A percentile compares a stretch with the other conserved stretches of the same genome.
These are phyloP conservation scores for Coryphaenoides rupestris DNA, from an alignment of 2,113 vertebrate genomes.

Conservation along the genomic window DNA sequence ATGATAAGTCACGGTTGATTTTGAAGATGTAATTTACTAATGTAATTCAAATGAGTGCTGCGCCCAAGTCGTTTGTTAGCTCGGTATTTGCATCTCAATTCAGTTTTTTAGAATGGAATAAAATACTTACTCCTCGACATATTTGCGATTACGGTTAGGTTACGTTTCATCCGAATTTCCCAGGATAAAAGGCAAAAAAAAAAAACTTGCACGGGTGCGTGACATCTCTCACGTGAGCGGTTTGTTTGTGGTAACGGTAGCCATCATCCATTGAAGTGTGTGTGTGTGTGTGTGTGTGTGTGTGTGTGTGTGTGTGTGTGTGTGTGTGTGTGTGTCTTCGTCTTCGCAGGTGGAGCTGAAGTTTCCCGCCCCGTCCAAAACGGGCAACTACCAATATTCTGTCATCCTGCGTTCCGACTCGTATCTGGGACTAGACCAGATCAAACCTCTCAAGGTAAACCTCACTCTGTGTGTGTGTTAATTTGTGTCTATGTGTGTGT, in stretches of 20 bases:
- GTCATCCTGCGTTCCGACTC: slow-evolving; percentile 96
- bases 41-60: too few species aligned
- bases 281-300: not conserved
- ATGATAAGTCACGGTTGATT: not conserved
- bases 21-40: not conserved
- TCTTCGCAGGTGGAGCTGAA: slow-evolving; percentile 89
- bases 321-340: slow-evolving; percentile 1
- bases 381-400: slow-evolving; percentile 96
- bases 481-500: not conserved
- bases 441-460: slow-evolving; percentile 92
- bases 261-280: too few species aligned
- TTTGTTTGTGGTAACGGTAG: too few species aligned
- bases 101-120: too few species aligned
- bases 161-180: too few species aligned
- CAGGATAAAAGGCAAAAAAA: too few species aligned
- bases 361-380: slow-evolving; percentile 96
- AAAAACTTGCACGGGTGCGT: too few species aligned
- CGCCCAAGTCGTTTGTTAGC: too few species aligned
- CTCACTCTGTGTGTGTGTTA: not conserved
- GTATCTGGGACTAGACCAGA: slow-evolving; percentile 94
- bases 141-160: too few species aligned
- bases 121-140: too few species aligned
- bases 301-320: not conserved
- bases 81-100: too few species aligned
- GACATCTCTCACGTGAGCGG: too few species aligned